Percentiles rank a stretch among this genome's conserved stretches.
These are phyloP conservation scores for Babylonia areolata DNA, from an alignment of 1,140 invertebrate species.

Conservation along the genomic window DNA sequence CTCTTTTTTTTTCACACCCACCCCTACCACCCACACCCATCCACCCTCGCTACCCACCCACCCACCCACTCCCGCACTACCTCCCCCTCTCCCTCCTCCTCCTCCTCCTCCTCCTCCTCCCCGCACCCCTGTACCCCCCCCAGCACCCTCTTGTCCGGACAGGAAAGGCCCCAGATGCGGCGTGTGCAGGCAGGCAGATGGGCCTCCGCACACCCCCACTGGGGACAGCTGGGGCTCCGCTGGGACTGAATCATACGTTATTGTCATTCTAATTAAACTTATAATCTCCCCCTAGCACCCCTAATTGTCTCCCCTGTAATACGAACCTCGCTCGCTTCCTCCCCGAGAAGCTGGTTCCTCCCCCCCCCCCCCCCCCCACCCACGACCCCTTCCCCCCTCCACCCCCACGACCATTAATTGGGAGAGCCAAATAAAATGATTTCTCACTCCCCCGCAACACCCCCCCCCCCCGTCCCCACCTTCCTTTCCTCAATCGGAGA, in stretches of 20 bases:
- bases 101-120: too few relatives aligned
- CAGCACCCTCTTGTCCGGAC: background rate
- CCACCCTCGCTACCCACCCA: too few relatives aligned
- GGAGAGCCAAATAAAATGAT: conserved; percentile 26
- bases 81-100: too few relatives aligned
- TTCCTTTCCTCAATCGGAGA: too few relatives aligned
- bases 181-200: conserved; percentile 30
- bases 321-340: background rate
- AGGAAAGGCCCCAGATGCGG: conserved; percentile 32
- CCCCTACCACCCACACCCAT: too few relatives aligned
- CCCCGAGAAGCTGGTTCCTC: background rate
- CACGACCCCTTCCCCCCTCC: background rate
- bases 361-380: background rate
- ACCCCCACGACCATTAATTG: too few relatives aligned
- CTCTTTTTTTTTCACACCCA: too few relatives aligned
- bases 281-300: conserved; percentile 35
- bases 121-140: too few relatives aligned
- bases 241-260: conserved; percentile 42
- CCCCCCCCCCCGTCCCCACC: background rate
- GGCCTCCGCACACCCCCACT: background rate
- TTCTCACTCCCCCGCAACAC: background rate
- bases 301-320: conserved; percentile 39
- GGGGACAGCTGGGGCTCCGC: conserved; percentile 37
- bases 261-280: conserved; percentile 45
- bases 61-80: too few relatives aligned